Percentiles rank a stretch among this genome's conserved stretches.
These are phyloP conservation scores for Leptobrachium ailaonicum DNA, from an alignment of 2,113 vertebrate genomes.

Conservation along the genomic window DNA sequence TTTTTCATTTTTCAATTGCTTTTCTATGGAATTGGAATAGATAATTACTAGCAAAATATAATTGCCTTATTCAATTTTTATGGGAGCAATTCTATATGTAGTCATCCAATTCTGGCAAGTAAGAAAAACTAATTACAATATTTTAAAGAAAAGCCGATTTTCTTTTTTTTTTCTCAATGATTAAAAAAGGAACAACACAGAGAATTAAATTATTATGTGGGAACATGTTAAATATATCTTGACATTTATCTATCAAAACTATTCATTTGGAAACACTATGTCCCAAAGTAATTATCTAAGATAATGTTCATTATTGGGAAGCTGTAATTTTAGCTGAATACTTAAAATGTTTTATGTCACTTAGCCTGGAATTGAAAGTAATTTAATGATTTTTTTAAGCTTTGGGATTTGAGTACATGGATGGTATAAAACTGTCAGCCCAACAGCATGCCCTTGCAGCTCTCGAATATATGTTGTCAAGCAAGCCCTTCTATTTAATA, in stretches of 20 bases:
- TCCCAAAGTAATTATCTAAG: slow-evolving; percentile 44
- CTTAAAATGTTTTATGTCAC: slow-evolving; percentile 36
- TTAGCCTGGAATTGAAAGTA: slow-evolving; percentile 25
- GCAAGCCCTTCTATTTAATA: not conserved
- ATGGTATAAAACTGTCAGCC: slow-evolving; percentile 2
- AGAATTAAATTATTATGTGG: slow-evolving; percentile 27
- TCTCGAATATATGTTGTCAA: not conserved
- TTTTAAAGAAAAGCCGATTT: slow-evolving; percentile 29
- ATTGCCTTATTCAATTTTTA: slow-evolving; percentile 22
- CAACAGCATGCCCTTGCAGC: not conserved
- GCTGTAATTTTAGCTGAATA: slow-evolving; percentile 43
- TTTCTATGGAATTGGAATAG: slow-evolving; percentile 12
- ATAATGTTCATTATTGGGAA: slow-evolving; percentile 42
- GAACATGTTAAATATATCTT: slow-evolving; percentile 46
- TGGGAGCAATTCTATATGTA: slow-evolving; percentile 18
- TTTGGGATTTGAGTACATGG: slow-evolving; percentile 23
- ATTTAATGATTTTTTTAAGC: slow-evolving; percentile 14
- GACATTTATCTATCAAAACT: slow-evolving; percentile 42
- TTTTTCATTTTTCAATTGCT: slow-evolving; percentile 10
- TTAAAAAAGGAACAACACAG: slow-evolving; percentile 26
- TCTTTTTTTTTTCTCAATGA: slow-evolving; percentile 18
- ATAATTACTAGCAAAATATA: slow-evolving; percentile 20
- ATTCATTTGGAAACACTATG: slow-evolving; percentile 34
- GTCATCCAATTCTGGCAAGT: slow-evolving; percentile 31
- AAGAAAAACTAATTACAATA: slow-evolving; percentile 42